Base-by-base conservation (phyloP, 2,113 vertebrate species). In the Eublepharis macularius region DNA sequence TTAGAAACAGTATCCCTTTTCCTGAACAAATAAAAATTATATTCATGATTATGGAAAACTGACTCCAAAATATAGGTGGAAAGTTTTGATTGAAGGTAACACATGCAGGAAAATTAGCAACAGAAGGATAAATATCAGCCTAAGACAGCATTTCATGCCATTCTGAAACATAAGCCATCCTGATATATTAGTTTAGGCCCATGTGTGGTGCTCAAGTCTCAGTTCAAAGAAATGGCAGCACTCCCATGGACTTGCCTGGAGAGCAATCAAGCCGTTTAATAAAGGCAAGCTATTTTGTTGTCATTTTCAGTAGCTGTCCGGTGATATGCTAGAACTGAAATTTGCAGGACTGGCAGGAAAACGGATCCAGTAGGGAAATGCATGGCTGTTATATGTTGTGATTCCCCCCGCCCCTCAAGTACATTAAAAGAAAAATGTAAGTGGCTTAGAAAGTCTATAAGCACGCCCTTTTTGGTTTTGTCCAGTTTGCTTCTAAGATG, bases 101-200 rank as follows among this genome's bases (percentile, higher is more conserved):
- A 12, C 57, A 88, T 91, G 24, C n/a, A 83, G 76, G 78, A 29
- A 14, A 85, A 88, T 82, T 75, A 83, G 73, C 88, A 92, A 89
- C 77, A 83, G 9, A 32, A 87, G 84, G 9, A 4, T 81, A 34
- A 75, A 86, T 92, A 80, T 1, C 26, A 29, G 0, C 0, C 0
- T 75, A 6, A 82, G 29, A 60, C 85, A 14, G 43, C 78, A 65
- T 87, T 87, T 79, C 60, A 13, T 81, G 21, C 12, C 43, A 1
- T 76, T 89, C 66, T 83, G 90, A 54, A 16, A 12, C 75, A 51
- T n/a, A 87, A 21, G 13, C 65, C 72, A 73, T 6, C 73, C 4
- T n/a, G 6, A 76, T 26, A 3, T 39, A 66, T 51, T 75, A 75
- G 70, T 41, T 14, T 60, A 9, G 76, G 51, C 34, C 69, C 86